These are phyloP conservation scores for Poeciliopsis infans DNA, from an alignment of 2,797 vertebrate species.

Conservation along the genomic window DNA sequence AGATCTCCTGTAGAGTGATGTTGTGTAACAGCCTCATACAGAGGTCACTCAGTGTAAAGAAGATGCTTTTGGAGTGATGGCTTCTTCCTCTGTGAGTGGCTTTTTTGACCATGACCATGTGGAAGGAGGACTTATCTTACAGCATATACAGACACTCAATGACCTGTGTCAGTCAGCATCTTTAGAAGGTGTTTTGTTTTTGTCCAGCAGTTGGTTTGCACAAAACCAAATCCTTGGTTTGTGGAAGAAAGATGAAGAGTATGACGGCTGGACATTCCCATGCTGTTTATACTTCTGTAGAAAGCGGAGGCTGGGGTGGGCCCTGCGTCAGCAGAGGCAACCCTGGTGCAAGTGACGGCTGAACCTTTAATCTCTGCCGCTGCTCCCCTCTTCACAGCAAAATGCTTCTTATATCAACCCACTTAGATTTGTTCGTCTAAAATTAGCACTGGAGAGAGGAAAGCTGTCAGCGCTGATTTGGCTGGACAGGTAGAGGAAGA, in stretches of 20 bases:
- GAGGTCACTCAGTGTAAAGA: neutral
- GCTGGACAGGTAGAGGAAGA: conserved; percentile 61
- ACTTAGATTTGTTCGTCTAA: conserved; percentile 65
- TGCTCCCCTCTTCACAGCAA: conserved; percentile 46
- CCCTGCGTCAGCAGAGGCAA: conserved; percentile 53
- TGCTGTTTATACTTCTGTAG: neutral
- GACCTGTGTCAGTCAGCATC: neutral
- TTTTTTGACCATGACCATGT: neutral
- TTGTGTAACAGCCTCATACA: neutral
- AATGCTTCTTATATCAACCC: conserved; percentile 54
- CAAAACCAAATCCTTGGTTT: neutral
- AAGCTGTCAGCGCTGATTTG: conserved; percentile 66
- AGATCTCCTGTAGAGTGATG: neutral
- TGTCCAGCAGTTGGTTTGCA: no score
- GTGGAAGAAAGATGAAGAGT: neutral
- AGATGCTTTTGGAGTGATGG: neutral
- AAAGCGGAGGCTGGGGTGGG: conserved; percentile 42
- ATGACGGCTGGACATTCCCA: neutral
- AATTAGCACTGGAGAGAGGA: conserved; percentile 62
- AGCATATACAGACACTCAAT: neutral
- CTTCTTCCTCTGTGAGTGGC: neutral
- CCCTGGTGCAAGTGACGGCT: conserved; percentile 48
- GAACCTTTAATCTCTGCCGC: conserved; percentile 55
- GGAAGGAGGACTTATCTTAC: neutral
- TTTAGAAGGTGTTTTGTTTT: neutral